Base-by-base conservation (phyloP, 2,888 invertebrate species). In the Blastobasis lacticolella region DNA sequence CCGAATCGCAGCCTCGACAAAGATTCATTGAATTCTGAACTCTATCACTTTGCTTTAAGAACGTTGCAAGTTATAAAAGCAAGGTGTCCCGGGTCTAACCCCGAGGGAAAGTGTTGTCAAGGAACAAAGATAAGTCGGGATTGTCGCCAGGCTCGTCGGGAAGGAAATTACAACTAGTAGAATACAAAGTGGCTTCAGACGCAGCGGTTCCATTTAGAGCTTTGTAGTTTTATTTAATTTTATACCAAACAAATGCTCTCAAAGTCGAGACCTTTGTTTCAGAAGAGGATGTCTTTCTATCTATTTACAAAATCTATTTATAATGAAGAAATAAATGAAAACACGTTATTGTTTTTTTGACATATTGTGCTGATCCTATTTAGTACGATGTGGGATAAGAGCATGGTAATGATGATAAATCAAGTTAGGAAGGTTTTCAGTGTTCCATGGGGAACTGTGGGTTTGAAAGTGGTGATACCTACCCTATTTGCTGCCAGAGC, bases 71-170 rank as follows among this genome's bases (percentile, higher is more conserved):
- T 38, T 57, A 74, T 52, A 62, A 49, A 55, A 49, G 5, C 40
- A 60, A 54, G 49, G 62, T 69, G 66, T 41, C n/a, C 41, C 7
- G 41, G 9, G 9, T 8, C 8, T 41, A 59, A 64, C 74, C 81
- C 79, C 80, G 72, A 71, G 82, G 82, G 83, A 84, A 84, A 84
- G 82, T 84, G 81, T 83, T 82, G 81, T 77, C 79, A 80, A 77
- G 82, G 75, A 80, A 85, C 83, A 81, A 77, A 77, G 84, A 84
- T 84, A 83, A 85, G 82, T 71, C 80, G 71, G 79, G 80, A 84
- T 84, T 85, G 85, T 83, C 76, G 74, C 73, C 60, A 70, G 73
- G 59, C 71, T 78, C 72, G 79, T 75, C 81, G 76, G 68, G 60
- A 69, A 74, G 74, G 75, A 82, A 84, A 85, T 84, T 82, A 83